Percentiles rank a stretch among this genome's conserved stretches.
Conservation (phyloP, 2,113 vertebrate genomes). For the Scartelaos histophorus region DNA sequence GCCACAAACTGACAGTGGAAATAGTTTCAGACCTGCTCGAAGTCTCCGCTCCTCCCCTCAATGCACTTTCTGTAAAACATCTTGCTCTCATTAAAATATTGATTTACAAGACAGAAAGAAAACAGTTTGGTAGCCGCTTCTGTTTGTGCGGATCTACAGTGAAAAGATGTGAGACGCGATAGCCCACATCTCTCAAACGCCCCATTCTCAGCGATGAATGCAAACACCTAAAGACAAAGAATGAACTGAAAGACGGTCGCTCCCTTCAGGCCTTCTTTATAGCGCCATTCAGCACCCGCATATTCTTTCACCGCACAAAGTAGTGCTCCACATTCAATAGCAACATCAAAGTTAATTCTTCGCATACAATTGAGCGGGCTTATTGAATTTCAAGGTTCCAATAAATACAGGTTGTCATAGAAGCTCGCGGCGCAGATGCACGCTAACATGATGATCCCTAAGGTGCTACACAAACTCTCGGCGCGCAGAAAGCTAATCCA, state of each 20-base stretch:
- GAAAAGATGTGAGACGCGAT: constrained; percentile 39
- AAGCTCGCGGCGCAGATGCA: constrained; percentile 37
- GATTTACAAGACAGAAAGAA: constrained; percentile 47
- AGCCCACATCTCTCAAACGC: constrained; percentile 52
- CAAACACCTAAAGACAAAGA: constrained; percentile 59
- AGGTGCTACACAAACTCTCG: constrained; percentile 40
- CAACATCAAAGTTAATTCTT: constrained; percentile 57
- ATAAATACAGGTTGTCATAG: constrained; percentile 46
- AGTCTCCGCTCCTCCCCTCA: constrained; percentile 31
- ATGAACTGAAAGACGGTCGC: constrained; percentile 43
- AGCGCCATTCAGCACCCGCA: constrained; percentile 35
- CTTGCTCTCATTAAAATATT: constrained; percentile 45
- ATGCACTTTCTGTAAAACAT: constrained; percentile 42
- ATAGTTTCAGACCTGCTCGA: constrained; percentile 52
- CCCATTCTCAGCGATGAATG: constrained; percentile 51
- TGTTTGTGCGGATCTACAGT: constrained; percentile 44
- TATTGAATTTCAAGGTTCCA: constrained; percentile 60
- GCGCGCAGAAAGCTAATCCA: constrained; percentile 40
- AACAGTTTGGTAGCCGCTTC: constrained; percentile 29
- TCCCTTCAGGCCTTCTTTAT: constrained; percentile 48
- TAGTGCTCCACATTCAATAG: constrained; percentile 50
- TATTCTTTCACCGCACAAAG: constrained; percentile 46
- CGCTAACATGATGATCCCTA: constrained; percentile 43
- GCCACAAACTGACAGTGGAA: constrained; percentile 70
- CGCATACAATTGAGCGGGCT: constrained; percentile 51